Conservation (phyloP, 2,113 vertebrate species). For the Xyrauchen texanus region DNA sequence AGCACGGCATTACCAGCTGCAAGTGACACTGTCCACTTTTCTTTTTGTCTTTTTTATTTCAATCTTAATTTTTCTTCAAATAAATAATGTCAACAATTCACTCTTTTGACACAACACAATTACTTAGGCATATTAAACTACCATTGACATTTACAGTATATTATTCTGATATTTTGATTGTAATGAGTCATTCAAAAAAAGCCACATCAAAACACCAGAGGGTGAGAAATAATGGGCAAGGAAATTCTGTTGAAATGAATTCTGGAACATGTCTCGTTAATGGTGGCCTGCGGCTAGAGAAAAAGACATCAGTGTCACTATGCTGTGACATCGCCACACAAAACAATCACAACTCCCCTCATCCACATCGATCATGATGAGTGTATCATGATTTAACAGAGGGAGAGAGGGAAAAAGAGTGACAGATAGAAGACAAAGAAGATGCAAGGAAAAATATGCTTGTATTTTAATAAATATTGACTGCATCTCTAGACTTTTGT, state of each 20-base stretch:
- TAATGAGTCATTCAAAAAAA: conserved; percentile 10
- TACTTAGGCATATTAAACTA: neutral
- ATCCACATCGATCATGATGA: conserved; percentile 36
- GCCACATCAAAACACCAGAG: conserved; percentile 25
- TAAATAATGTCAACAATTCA: neutral
- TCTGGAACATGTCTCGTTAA: conserved; percentile 41
- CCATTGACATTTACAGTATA: conserved; percentile 6
- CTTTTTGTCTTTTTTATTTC: too few relatives aligned
- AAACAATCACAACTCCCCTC: conserved; percentile 32
- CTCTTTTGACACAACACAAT: neutral
- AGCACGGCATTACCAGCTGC: too few relatives aligned
- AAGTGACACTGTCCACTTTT: too few relatives aligned
- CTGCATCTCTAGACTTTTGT: too few relatives aligned
- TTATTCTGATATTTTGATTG: conserved; percentile 23
- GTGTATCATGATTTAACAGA: conserved; percentile 9
- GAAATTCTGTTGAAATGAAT: conserved; percentile 36
- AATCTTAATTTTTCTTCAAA: neutral
- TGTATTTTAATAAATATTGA: too few relatives aligned
- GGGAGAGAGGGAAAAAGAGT: neutral
- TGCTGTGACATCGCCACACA: conserved; percentile 37
- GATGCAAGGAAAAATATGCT: too few relatives aligned
- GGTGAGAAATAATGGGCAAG: conserved; percentile 27
- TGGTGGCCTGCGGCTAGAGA: conserved; percentile 34
- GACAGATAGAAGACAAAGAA: neutral
- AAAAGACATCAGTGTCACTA: conserved; percentile 44